Conservation (phyloP, 2,888 invertebrate species). For the Acleris sparsana region DNA sequence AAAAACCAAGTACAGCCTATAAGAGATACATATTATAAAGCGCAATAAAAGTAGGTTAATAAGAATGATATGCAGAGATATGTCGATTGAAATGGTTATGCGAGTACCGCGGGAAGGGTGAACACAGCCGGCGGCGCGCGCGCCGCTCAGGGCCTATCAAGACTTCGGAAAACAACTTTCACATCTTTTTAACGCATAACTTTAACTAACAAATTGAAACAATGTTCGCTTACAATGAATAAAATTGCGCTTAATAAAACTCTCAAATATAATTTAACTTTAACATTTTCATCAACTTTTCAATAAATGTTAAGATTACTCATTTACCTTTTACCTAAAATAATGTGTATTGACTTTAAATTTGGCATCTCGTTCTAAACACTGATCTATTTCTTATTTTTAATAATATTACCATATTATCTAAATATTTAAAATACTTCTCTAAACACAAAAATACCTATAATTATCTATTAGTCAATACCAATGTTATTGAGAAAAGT, state of each 20-base stretch:
- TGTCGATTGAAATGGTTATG: constrained; percentile 49
- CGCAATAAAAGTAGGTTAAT: constrained; percentile 66
- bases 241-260: constrained; percentile 83
- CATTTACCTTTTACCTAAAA: constrained; percentile 84
- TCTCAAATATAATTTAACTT: constrained; percentile 84
- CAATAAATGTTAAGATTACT: constrained; percentile 81
- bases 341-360: constrained; percentile 87
- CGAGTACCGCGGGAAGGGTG: constrained; percentile 48
- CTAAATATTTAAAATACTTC: constrained; percentile 83
- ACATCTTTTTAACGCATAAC: constrained; percentile 77
- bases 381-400: constrained; percentile 76
- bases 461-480: constrained; percentile 81
- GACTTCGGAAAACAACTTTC: constrained; percentile 68
- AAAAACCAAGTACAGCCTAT: constrained; percentile 65
- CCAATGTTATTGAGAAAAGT: constrained; percentile 75
- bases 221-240: constrained; percentile 82
- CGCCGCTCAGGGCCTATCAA: constrained; percentile 36
- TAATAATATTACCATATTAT: constrained; percentile 77
- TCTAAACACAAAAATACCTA: constrained; percentile 83
- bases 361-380: constrained; percentile 86
- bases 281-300: constrained; percentile 82
- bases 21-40: constrained; percentile 63
- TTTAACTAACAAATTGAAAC: constrained; percentile 83
- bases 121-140: constrained; percentile 28
- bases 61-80: constrained; percentile 74